phyloP scores from a whole-genome alignment of 2,797 vertebrate species.

The Darevskia mixta region DNA sequence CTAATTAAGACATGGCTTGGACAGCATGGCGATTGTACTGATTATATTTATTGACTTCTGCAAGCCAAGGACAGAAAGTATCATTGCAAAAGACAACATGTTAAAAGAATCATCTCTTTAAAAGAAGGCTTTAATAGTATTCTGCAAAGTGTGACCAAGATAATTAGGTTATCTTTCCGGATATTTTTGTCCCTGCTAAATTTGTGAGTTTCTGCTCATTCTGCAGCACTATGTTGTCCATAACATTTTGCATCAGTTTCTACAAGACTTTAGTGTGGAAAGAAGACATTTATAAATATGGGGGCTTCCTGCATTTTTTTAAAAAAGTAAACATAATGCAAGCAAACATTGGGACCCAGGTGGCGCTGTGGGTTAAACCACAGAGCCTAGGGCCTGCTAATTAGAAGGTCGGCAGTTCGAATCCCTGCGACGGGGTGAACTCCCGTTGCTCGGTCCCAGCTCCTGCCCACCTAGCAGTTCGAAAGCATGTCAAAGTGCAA shows the following conservation, averaged over 20 bases:
- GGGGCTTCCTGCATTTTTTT: background rate
- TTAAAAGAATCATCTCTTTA: conserved; percentile 30
- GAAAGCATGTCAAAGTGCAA: too few species aligned
- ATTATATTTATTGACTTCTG: conserved; percentile 37
- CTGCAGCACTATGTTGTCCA: background rate
- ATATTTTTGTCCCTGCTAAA: background rate
- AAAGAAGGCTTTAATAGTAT: background rate
- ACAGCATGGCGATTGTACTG: conserved; percentile 16
- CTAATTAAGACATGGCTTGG: conserved; percentile 41
- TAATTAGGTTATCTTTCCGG: background rate
- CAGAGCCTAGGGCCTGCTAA: too few species aligned
- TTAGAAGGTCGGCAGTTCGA: too few species aligned
- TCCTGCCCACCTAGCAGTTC: too few species aligned
- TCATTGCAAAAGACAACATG: conserved; percentile 11
- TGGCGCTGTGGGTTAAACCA: too few species aligned
- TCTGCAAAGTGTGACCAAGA: conserved; percentile 6
- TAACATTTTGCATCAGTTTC: background rate
- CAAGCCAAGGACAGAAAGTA: conserved; percentile 21
- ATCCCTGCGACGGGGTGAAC: too few species aligned
- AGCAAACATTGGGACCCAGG: rapidly evolving
- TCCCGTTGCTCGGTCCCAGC: too few species aligned
- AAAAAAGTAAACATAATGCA: background rate
- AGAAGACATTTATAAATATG: background rate
- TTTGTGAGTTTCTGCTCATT: conserved; percentile 12
- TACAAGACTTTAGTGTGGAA: background rate